These are phyloP conservation scores for Sarcophaga rosellei DNA, from an alignment of 2,888 invertebrate genomes.

Conservation along the genomic window DNA sequence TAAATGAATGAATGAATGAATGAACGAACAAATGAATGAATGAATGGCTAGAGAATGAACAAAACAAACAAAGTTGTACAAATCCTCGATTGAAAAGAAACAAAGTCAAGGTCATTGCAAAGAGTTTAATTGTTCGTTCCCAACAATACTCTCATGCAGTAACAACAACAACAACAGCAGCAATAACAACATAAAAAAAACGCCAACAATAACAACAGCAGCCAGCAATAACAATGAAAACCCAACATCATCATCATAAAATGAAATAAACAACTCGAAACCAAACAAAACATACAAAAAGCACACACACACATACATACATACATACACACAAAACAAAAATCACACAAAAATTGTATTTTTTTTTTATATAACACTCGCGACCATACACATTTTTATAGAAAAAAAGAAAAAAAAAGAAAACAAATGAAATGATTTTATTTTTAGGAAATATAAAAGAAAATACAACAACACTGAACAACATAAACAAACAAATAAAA, in stretches of 20 bases:
- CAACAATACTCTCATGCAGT: slow-evolving; percentile 66
- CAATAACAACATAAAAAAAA: background rate
- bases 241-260: slow-evolving; percentile 62
- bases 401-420: slow-evolving; percentile 35
- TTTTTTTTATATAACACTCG: slow-evolving; percentile 19
- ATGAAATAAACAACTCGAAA: slow-evolving; percentile 66
- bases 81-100: slow-evolving; percentile 75
- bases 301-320: slow-evolving; percentile 47
- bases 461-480: slow-evolving; percentile 54
- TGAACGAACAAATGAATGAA: background rate
- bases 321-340: background rate
- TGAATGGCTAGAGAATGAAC: slow-evolving; percentile 64
- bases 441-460: slow-evolving; percentile 22
- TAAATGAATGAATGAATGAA: too few species aligned
- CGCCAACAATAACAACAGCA: slow-evolving; percentile 60
- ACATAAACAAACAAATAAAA: too few species aligned
- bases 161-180: slow-evolving; percentile 49
- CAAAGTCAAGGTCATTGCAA: slow-evolving; percentile 81
- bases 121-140: slow-evolving; percentile 81
- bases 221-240: slow-evolving; percentile 32
- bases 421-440: slow-evolving; percentile 61
- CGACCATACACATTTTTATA: slow-evolving; percentile 24
- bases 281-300: slow-evolving; percentile 60
- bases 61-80: slow-evolving; percentile 69
- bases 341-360: slow-evolving; percentile 36